Percentiles rank a stretch among this genome's conserved stretches.
Evolutionary conservation across 2,888 invertebrate genomes (phyloP).

Genomic region (Heteropelma amictum): DNA sequence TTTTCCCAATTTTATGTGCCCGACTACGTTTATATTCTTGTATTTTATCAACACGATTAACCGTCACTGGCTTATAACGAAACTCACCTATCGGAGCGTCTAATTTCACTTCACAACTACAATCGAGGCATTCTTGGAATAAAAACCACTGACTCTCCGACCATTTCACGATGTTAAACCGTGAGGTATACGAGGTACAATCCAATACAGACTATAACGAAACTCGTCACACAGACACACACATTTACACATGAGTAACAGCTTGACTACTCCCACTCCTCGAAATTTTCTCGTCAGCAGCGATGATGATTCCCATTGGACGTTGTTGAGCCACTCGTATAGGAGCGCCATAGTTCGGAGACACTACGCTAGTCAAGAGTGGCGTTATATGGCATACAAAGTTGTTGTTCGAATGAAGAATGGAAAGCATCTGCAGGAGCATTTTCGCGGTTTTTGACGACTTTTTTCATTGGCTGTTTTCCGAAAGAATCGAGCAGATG

Average conservation of each 20-base stretch:
- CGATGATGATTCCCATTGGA: neutral
- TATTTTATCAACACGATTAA: slow-evolving; percentile 3
- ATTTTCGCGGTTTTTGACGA: neutral
- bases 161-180: slow-evolving; percentile 55
- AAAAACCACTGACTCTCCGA: slow-evolving; percentile 70
- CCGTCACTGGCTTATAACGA: slow-evolving; percentile 18
- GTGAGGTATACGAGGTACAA: slow-evolving; percentile 15
- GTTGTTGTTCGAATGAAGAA: neutral
- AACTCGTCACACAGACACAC: neutral
- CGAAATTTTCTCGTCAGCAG: neutral
- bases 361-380: slow-evolving; percentile 26
- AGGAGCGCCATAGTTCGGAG: slow-evolving; percentile 4
- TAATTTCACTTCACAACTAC: slow-evolving; percentile 46
- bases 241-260: too few relatives aligned
- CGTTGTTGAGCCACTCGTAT: neutral
- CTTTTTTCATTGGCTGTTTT: neutral
- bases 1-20: slow-evolving; percentile 15
- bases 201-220: neutral
- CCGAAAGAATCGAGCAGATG: neutral
- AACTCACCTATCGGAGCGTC: slow-evolving; percentile 50
- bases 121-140: slow-evolving; percentile 63
- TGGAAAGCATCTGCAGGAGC: neutral
- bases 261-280: neutral
- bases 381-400: neutral
- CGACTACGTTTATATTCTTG: neutral